Base-by-base conservation (phyloP, 2,888 invertebrate species). In the Cheiracanthium punctorium region DNA sequence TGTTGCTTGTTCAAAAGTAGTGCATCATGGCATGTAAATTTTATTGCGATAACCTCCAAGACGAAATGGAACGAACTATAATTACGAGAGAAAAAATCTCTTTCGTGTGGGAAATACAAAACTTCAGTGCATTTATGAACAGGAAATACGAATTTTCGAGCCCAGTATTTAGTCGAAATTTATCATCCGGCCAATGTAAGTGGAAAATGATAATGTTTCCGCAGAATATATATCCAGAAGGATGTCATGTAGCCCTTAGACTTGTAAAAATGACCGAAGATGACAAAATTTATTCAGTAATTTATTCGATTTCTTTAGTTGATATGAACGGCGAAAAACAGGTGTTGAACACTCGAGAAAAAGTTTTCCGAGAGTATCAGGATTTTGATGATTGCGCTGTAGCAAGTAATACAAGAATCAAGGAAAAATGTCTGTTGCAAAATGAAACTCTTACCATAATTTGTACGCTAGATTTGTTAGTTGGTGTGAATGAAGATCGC, bases 101-200 rank as follows among this genome's bases (percentile, higher is more conserved):
- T 0, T 33, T 33, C n/a, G n/a, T 24, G 14, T 84, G 82, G 82
- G 67, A 30, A 1, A 37, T 84, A 24, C 32, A 67, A 24, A 71
- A 73, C 14, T 84, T 77, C 28, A 20, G 14, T 1, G 14, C 48
- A 17, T 73, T 72, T 20, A 20, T 84, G 0, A 32, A 77, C 8
- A 43, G 82, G 28, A 28, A 77, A 20, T 84, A 77, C 65, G 82
- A 84, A 77, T 67, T 84, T 37, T 14, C 29, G 1, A 77, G 82
- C 69, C 67, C 52, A 5, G 33, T 28, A 1, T 84, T 84, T 28
- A 20, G 0, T 29, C n/a, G 24, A 14, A 32, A 67, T 17, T 64
- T 28, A 7, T 29, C 33, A 37, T n/a, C 0, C 14, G 52, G 28
- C 12, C 52, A 24, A 67, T 32, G 30, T 2, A 67, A 58, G 37